Percentiles rank a stretch among this genome's conserved stretches.
These are phyloP conservation scores for Paramormyrops hopkinsi DNA, from an alignment of 2,797 vertebrate species.

Conservation along the genomic window DNA sequence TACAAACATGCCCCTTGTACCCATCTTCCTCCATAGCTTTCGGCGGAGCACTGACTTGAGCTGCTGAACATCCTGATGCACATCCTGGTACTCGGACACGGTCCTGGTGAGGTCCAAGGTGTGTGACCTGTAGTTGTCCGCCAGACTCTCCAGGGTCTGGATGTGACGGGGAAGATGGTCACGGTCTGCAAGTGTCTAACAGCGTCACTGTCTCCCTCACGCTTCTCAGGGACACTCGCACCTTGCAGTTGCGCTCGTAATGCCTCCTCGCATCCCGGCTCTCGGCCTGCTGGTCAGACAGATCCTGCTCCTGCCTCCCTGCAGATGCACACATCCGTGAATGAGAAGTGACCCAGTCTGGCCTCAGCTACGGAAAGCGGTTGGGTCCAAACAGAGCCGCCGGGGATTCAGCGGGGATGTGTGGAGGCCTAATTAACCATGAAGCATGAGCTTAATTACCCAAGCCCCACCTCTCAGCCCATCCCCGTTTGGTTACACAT, in stretches of 20 bases:
- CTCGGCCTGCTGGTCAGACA: conserved; percentile 60
- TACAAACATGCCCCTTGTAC: no score
- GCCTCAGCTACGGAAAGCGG: background rate
- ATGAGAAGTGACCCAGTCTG: background rate
- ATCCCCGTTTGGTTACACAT: background rate
- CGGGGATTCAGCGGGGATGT: background rate
- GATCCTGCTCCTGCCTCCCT: conserved; percentile 65
- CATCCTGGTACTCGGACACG: conserved; percentile 51
- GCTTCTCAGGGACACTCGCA: conserved; percentile 26
- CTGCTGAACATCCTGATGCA: conserved; percentile 50
- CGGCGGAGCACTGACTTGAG: conserved; percentile 44
- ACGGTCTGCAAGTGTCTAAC: background rate
- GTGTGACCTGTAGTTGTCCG: conserved; percentile 57
- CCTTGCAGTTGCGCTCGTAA: conserved; percentile 61
- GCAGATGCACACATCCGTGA: conserved; percentile 26
- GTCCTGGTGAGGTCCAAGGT: conserved; percentile 54
- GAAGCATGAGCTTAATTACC: background rate
- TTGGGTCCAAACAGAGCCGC: background rate
- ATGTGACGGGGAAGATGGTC: conserved; percentile 18
- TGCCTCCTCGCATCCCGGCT: conserved; percentile 60
- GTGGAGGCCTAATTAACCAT: background rate
- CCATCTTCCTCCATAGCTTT: background rate
- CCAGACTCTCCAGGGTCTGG: conserved; percentile 63
- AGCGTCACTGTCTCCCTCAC: background rate
- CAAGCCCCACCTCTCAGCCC: background rate